phyloP scores from a whole-genome alignment of 2,888 invertebrate species.

The Lumbricus terrestris region DNA sequence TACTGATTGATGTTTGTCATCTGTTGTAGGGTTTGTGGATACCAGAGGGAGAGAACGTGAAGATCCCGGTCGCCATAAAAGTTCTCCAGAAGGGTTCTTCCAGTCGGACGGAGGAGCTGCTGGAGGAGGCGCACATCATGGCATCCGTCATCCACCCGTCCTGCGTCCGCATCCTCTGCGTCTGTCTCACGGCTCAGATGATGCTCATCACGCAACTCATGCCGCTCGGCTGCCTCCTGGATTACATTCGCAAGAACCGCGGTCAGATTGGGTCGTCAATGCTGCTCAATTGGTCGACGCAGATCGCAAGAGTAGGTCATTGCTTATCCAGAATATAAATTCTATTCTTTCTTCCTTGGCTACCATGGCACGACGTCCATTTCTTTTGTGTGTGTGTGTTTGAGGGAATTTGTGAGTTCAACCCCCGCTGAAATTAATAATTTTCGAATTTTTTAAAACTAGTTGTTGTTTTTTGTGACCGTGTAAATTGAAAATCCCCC shows the following conservation, averaged over 20 bases:
- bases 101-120: constrained; percentile 80
- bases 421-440: no score
- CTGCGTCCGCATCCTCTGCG: constrained; percentile 84
- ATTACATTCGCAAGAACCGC: constrained; percentile 77
- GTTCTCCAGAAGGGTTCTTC: constrained; percentile 78
- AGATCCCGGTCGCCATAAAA: constrained; percentile 93
- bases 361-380: no score
- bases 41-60: constrained; percentile 56
- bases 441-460: no score
- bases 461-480: no score
- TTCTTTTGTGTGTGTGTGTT: no score
- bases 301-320: constrained; percentile 73
- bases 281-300: constrained; percentile 93
- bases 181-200: constrained; percentile 87
- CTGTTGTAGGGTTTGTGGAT: constrained; percentile 54
- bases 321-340: background rate
- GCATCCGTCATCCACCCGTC: constrained; percentile 94
- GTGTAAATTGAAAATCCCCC: no score
- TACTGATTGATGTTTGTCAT: no score
- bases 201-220: constrained; percentile 96
- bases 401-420: no score
- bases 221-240: constrained; percentile 91
- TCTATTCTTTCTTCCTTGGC: no score
- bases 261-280: constrained; percentile 89
- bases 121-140: constrained; percentile 92